Evolutionary conservation across 2,888 invertebrate genomes (phyloP), one percentile per base, ranked within the genome.

Genomic region (Lordiphosa andalusiaca): DNA sequence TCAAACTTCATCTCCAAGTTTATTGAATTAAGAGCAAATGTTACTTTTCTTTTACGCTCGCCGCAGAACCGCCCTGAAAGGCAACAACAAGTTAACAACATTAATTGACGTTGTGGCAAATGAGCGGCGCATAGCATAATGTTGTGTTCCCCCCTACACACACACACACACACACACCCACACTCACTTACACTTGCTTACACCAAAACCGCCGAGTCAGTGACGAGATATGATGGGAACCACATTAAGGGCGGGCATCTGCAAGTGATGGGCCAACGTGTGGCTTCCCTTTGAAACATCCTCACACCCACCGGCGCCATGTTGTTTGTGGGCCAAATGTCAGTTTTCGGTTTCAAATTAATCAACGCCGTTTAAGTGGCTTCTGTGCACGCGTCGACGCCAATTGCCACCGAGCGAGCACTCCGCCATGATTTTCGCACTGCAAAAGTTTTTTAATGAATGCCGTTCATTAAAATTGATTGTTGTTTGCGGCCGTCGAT

Each of bases 381-480:
- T 83, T 63, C 54, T 55, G 42, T 42, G 59, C 23, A 69, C 66
- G 55, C 63, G 67, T 64, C 58, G 56, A 65, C 68, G 62, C 48
- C 77, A 51, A 30, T 30, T 30, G 30, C 30, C 30, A 30, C 7
- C 30, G 9, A 30, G 30, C 16, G 16, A 16, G 2, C 30, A 30
- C 30, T 30, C 53, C 51, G 51, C 39, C 63, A 56, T 65, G 73
- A 73, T 80, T 80, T 76, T 65, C 61, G 66, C 61, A 55, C 62
- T 44, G 64, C 56, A 71, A 71, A 68, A 76, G 51, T 70, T 73
- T 80, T 81, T 84, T 77, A 84, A 84, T 84, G 81, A 81, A 81
- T 81, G 63, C 62, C 78, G 74, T 77, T 81, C 81, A 84, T 81
- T 84, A 84, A 84, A 84, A 81, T 75, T 81, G 84, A 81, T 81